Conservation (phyloP, 2,113 vertebrate genomes). For the Vireo altiloquus region DNA sequence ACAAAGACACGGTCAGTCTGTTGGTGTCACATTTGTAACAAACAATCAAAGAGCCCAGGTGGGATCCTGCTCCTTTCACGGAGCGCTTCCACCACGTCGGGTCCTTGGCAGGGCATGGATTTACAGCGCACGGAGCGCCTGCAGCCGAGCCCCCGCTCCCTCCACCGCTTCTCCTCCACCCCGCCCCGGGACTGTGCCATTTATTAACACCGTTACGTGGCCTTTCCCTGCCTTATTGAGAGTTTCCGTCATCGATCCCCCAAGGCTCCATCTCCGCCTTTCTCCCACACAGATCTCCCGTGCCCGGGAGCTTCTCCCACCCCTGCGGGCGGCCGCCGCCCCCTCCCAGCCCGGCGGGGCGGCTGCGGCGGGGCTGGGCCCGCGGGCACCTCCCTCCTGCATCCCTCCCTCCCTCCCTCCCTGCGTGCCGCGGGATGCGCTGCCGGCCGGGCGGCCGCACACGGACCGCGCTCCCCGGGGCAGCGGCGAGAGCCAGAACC, state of each 20-base stretch:
- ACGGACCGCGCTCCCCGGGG: background rate
- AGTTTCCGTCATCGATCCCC: background rate
- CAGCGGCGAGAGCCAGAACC: background rate
- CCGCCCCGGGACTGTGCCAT: background rate
- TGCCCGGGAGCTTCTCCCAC: background rate
- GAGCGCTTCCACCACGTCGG: accelerated
- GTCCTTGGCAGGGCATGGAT: accelerated
- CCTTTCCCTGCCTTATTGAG: background rate
- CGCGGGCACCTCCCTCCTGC: background rate
- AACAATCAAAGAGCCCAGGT: background rate
- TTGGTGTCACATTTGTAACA: background rate
- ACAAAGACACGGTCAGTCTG: too few species aligned
- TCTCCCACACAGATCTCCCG: background rate
- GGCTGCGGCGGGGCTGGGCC: background rate
- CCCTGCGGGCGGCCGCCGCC: background rate
- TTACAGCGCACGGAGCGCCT: accelerated
- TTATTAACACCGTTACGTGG: background rate
- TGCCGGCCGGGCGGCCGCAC: background rate
- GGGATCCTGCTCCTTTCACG: background rate
- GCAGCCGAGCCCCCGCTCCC: accelerated
- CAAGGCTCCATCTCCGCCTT: background rate
- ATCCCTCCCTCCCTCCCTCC: background rate
- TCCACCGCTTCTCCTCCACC: background rate
- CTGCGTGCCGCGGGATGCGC: background rate
- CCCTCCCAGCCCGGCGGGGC: background rate